These are phyloP conservation scores for Euphonia xanthogaster DNA, from an alignment of 2,797 vertebrate species.

Conservation along the genomic window DNA sequence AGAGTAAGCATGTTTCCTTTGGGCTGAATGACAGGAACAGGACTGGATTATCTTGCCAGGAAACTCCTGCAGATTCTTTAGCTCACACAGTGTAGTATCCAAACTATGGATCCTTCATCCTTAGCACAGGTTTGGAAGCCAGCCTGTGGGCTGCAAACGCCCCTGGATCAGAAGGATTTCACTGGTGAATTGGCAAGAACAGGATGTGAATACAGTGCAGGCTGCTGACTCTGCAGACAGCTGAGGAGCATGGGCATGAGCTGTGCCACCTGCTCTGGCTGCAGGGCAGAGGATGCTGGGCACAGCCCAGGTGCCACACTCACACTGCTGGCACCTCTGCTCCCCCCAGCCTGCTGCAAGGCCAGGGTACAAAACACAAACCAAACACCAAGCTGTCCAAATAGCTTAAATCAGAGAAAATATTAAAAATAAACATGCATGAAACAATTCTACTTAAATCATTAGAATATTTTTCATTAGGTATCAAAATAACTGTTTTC, in stretches of 20 bases:
- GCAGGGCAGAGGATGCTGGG: not conserved
- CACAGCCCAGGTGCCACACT: not conserved
- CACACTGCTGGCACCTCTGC: rapidly evolving
- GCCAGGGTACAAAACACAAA: not conserved
- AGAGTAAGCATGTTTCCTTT: not conserved
- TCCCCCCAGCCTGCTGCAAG: not conserved
- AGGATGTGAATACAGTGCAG: not conserved
- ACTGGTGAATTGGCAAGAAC: not conserved
- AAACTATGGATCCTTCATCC: not conserved
- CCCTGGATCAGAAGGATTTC: not conserved
- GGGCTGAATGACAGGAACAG: not conserved
- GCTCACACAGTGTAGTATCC: rapidly evolving
- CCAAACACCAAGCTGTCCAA: not conserved
- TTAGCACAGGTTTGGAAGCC: not conserved
- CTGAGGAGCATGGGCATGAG: rapidly evolving
- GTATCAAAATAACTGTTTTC: not conserved
- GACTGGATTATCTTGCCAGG: not conserved
- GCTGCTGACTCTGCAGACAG: not conserved
- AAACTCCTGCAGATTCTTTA: not conserved
- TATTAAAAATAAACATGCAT: rapidly evolving
- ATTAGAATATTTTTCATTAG: not conserved
- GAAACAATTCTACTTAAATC: not conserved
- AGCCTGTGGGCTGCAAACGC: not conserved
- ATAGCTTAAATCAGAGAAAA: not conserved
- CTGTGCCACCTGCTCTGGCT: not conserved